Evolutionary conservation across 2,113 vertebrate species (phyloP).

Genomic region (Pachypanchax playfairii): DNA sequence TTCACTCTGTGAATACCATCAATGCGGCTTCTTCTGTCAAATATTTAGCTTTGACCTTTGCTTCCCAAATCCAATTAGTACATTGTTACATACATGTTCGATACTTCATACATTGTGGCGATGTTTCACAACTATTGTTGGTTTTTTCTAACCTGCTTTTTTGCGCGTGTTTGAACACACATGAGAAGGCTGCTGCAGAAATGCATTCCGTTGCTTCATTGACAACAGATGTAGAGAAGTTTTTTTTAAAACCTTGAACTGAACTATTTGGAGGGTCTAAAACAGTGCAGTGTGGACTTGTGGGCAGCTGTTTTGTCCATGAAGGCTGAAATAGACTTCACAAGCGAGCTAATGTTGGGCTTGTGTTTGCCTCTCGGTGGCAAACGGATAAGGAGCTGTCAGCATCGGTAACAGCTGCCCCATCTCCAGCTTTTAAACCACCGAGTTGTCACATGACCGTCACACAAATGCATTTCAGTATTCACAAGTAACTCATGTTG

Average conservation of each 20-base stretch:
- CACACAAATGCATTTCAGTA: constrained; percentile 11
- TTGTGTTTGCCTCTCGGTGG: constrained; percentile 51
- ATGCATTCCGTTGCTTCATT: constrained; percentile 80
- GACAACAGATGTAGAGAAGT: constrained; percentile 80
- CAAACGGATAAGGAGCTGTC: constrained; percentile 75
- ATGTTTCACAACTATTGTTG: constrained; percentile 13
- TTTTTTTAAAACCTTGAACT: constrained; percentile 44
- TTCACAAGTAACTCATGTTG: constrained; percentile 31
- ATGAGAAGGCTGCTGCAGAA: constrained; percentile 59
- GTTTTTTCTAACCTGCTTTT: constrained; percentile 45
- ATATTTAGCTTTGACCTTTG: neutral
- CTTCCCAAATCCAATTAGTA: constrained; percentile 1
- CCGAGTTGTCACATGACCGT: constrained; percentile 41
- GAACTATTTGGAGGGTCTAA: constrained; percentile 72
- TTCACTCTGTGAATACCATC: constrained; percentile 41
- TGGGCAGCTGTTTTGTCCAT: constrained; percentile 76
- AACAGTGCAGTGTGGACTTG: constrained; percentile 57
- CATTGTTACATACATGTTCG: neutral
- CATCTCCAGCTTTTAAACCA: constrained; percentile 49
- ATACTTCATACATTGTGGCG: constrained; percentile 11
- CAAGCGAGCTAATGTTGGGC: constrained; percentile 64
- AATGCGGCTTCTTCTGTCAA: constrained; percentile 1
- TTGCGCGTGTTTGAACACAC: constrained; percentile 54
- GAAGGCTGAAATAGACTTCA: constrained; percentile 77
- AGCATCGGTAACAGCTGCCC: constrained; percentile 65